phyloP scores from a whole-genome alignment of 2,797 vertebrate species.

The Melanotaenia maccullochi region DNA sequence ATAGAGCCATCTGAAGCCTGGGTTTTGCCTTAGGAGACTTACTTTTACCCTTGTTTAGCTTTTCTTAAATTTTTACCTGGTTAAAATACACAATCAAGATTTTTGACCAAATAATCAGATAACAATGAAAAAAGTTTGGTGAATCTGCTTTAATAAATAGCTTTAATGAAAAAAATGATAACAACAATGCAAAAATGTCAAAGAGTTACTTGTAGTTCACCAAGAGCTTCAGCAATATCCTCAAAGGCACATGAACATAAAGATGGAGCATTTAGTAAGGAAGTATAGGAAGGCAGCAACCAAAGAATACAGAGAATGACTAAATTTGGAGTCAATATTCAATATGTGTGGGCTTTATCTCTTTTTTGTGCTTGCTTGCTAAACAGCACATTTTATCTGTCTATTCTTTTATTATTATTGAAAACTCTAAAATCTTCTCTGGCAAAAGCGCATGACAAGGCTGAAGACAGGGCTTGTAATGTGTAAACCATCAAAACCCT shows the following conservation, averaged over 20 bases:
- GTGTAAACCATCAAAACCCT: constrained; percentile 48
- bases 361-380: constrained; percentile 20
- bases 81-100: neutral
- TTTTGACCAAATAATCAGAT: neutral
- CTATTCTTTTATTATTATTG: constrained; percentile 12
- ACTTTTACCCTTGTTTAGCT: neutral
- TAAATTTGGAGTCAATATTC: neutral
- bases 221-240: too few species aligned
- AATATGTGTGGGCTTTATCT: constrained; percentile 9
- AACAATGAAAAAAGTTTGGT: neutral
- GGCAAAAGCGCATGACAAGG: constrained; percentile 2
- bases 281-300: neutral
- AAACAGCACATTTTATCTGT: constrained; percentile 28
- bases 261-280: neutral
- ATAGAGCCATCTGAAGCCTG: neutral
- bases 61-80: neutral
- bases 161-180: neutral
- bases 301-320: neutral
- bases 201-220: neutral
- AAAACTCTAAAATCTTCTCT: constrained; percentile 18
- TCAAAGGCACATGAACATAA: neutral
- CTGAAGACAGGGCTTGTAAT: constrained; percentile 44
- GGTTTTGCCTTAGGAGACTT: neutral
- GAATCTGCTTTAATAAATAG: neutral
- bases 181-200: constrained; percentile 1